Conservation (phyloP, 2,888 invertebrate species). For the Synanthedon tipuliformis region DNA sequence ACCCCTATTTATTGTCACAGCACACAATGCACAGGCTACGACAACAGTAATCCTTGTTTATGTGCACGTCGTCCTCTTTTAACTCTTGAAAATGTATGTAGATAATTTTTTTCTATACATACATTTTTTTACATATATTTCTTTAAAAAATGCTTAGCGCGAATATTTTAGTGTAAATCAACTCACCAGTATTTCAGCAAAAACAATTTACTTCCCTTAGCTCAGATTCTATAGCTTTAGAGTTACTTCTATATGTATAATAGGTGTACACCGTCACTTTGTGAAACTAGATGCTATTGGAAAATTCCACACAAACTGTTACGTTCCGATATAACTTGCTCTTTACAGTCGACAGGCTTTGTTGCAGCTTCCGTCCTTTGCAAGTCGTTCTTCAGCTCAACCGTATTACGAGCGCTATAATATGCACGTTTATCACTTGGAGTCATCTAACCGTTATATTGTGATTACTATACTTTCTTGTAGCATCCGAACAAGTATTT, state of each 20-base stretch:
- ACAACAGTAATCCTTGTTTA: background rate
- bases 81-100: background rate
- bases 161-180: too few relatives aligned
- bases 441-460: too few relatives aligned
- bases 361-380: background rate
- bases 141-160: too few relatives aligned
- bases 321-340: background rate
- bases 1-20: conserved; percentile 2
- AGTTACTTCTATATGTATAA: too few relatives aligned
- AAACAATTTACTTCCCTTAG: too few relatives aligned
- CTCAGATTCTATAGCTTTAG: too few relatives aligned
- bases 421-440: background rate
- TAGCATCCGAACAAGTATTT: too few relatives aligned
- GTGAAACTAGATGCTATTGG: background rate
- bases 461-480: too few relatives aligned
- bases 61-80: background rate
- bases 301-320: background rate
- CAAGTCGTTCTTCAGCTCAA: background rate
- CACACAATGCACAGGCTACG: background rate
- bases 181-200: too few relatives aligned
- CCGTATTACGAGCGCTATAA: background rate
- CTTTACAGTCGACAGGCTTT: background rate
- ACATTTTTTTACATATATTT: too few relatives aligned
- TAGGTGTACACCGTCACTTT: too few relatives aligned
- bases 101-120: too few relatives aligned